These are phyloP conservation scores for Astreopora myriophthalma DNA, from an alignment of 64 coral and sea anemone species.

Conservation along the genomic window DNA sequence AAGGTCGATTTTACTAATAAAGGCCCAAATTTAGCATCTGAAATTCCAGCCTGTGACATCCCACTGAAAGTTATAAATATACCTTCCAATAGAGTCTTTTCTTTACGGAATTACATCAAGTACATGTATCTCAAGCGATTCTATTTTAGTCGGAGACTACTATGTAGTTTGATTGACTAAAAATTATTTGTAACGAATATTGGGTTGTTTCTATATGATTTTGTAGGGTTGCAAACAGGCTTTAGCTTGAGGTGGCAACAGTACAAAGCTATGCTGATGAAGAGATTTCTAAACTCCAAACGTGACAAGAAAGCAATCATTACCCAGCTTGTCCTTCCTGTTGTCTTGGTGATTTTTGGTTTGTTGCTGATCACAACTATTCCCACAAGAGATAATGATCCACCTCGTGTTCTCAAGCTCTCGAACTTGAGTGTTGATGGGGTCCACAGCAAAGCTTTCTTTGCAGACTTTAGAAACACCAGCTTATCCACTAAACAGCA, in stretches of 20 bases:
- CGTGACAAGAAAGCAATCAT: slow-evolving; percentile 91
- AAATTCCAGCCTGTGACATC: too few relatives aligned
- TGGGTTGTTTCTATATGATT: neutral
- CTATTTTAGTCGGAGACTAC: too few relatives aligned
- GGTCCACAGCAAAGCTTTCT: slow-evolving; percentile 71
- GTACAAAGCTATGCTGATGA: slow-evolving; percentile 96
- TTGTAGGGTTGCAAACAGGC: slow-evolving; percentile 76
- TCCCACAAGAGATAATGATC: slow-evolving; percentile 52
- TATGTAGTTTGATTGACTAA: too few relatives aligned
- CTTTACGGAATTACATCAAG: too few relatives aligned
- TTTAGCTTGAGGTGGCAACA: slow-evolving; percentile 75
- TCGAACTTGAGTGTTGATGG: slow-evolving; percentile 76
- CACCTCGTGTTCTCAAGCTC: slow-evolving; percentile 77
- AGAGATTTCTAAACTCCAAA: slow-evolving; percentile 94
- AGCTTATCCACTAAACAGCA: neutral
- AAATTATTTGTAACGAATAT: neutral
- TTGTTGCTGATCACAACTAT: slow-evolving; percentile 66
- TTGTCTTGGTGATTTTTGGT: slow-evolving; percentile 81
- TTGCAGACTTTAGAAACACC: slow-evolving; percentile 66
- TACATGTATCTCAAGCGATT: too few relatives aligned
- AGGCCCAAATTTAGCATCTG: too few relatives aligned
- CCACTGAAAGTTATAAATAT: too few relatives aligned
- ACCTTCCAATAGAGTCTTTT: too few relatives aligned
- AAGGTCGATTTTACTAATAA: too few relatives aligned
- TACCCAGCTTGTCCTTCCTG: slow-evolving; percentile 79